Percentiles rank a stretch among this genome's conserved stretches.
Evolutionary conservation across 2,797 vertebrate species (phyloP).

Genomic region (Meriones psammophilus): DNA sequence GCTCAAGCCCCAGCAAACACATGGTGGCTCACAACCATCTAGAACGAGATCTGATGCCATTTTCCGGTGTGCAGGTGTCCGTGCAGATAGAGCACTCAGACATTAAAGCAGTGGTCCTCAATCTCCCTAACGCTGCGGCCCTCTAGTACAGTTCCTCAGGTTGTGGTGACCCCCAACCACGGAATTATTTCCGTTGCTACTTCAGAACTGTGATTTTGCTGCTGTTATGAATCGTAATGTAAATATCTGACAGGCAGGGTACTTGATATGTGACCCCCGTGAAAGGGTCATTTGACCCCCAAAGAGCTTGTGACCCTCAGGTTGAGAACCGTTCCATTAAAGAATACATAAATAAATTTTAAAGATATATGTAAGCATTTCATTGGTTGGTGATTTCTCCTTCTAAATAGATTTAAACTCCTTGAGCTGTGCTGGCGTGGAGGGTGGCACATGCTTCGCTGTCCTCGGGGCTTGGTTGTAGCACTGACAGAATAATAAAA

Average conservation of each 20-base stretch:
- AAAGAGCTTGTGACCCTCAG: too few species aligned
- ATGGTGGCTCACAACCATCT: background rate
- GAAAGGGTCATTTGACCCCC: too few species aligned
- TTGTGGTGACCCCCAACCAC: too few species aligned
- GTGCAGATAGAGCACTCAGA: background rate
- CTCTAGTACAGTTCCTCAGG: too few species aligned
- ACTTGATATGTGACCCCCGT: too few species aligned
- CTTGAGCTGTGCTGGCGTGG: background rate
- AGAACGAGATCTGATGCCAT: background rate
- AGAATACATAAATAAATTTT: background rate
- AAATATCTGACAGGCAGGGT: too few species aligned
- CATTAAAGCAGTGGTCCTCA: background rate
- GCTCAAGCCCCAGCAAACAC: background rate
- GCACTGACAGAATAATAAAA: background rate
- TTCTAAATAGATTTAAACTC: background rate
- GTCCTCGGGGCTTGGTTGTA: background rate
- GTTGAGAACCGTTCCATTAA: too few species aligned
- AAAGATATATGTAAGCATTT: background rate
- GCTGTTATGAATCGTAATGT: too few species aligned
- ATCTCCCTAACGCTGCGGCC: too few species aligned
- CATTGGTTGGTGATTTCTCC: background rate
- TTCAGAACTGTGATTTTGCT: too few species aligned
- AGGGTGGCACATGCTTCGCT: background rate
- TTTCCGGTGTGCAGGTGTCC: background rate
- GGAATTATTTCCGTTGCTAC: too few species aligned